Evolutionary conservation across 2,113 vertebrate genomes (phyloP).

Genomic region (Psilopsiagon aurifrons): DNA sequence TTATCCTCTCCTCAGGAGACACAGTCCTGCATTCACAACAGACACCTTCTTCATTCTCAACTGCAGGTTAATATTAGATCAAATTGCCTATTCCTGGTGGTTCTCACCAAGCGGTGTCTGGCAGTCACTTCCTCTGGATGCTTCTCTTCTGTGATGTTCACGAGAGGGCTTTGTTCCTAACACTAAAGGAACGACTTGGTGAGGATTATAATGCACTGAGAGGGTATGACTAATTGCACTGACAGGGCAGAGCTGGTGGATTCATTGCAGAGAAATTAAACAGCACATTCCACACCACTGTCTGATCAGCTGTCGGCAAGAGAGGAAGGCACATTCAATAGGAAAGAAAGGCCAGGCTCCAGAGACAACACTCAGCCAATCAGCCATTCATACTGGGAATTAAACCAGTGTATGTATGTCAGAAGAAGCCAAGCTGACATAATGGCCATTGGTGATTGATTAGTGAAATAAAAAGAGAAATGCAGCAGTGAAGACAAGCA

Average conservation of each 20-base stretch:
- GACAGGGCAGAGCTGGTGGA: conserved; percentile 38
- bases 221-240: conserved; percentile 27
- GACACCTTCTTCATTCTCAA: neutral
- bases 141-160: neutral
- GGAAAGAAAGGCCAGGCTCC: neutral
- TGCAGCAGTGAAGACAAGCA: neutral
- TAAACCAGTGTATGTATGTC: neutral
- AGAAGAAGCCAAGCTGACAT: neutral
- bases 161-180: neutral
- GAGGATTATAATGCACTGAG: conserved; percentile 1
- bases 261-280: conserved; percentile 21
- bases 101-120: neutral
- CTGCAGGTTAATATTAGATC: neutral
- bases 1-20: neutral
- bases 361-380: neutral
- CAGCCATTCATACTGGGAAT: neutral
- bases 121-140: neutral
- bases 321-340: neutral
- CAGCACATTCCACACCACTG: conserved; percentile 3
- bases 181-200: neutral
- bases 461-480: neutral
- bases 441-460: neutral
- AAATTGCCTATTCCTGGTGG: neutral
- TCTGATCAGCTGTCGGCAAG: conserved; percentile 1
- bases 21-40: neutral